Evolutionary conservation across 37 sponge, comb jelly and placozoan species (phyloP), one percentile per base, ranked within the genome.

Genomic region (Ephydatia muelleri): DNA sequence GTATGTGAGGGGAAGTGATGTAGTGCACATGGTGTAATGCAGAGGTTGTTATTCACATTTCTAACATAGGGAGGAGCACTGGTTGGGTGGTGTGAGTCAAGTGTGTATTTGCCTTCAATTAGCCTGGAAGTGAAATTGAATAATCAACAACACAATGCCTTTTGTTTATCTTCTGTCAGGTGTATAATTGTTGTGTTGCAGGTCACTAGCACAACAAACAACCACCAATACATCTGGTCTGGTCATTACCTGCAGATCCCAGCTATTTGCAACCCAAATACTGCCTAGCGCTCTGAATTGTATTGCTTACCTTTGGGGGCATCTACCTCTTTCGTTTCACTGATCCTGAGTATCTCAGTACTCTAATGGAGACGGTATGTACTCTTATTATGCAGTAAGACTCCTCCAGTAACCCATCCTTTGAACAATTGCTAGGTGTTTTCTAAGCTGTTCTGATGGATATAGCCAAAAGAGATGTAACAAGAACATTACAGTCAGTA

Each of bases 281-380:
- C 12, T 90, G 11, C 80, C 88, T 12, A 91, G 88, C 43, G n/a
- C 87, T 0, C 85, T 95, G 26, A 72, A 89, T 8, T 43, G 84
- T 13, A 84, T 48, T 9, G 83, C 93, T 35, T 95, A 92, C 49
- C 40, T 92, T 29, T 89, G 76, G 48, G 91, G n/a, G 91, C 0
- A 35, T 95, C 65, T 95, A 92, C 72, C 49, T 92, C 74, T 90
- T 95, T 70, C 66, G 91, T 5, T 91, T 39, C 29, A 65, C 57
- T 23, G 80, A 83, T 2, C 82, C 87, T 5, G 91, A 91, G 29
- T 84, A 91, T 39, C 84, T 91, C 2, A 65, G 82, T 3, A 65
- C 84, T 5, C 81, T 91, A 5, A 75, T 91, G 75, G 84, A 87
- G 84, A 91, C 82, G 2, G 91, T 85, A 38, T 1, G 75, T 35